Conservation (phyloP, 2,113 vertebrate species). For the Eretmochelys imbricata region DNA sequence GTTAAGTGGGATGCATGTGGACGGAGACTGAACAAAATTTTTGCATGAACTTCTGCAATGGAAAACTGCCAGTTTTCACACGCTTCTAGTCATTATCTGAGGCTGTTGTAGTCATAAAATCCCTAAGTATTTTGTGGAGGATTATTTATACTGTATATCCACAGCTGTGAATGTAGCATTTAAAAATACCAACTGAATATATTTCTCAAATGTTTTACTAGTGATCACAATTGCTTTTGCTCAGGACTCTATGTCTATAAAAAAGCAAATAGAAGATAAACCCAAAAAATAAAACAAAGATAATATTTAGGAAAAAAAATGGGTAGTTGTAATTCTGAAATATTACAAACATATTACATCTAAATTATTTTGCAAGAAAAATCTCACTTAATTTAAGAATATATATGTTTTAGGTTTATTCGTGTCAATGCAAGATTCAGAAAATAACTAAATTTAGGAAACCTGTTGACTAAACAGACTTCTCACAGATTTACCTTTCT, state of each 20-base stretch:
- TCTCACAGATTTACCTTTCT: background rate
- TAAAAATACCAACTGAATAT: background rate
- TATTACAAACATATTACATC: background rate
- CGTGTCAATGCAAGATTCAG: background rate
- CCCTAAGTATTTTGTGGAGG: background rate
- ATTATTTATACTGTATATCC: slow-evolving; percentile 7
- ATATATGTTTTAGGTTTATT: background rate
- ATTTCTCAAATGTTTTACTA: background rate
- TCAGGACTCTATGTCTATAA: background rate
- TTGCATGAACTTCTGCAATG: background rate
- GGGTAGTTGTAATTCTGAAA: background rate
- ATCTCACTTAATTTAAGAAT: background rate
- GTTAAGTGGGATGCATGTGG: background rate
- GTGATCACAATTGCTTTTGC: background rate
- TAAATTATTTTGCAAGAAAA: background rate
- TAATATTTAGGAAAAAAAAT: background rate
- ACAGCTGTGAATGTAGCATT: background rate
- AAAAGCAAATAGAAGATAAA: background rate
- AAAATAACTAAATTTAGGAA: background rate
- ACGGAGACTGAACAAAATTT: background rate
- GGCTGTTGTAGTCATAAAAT: background rate
- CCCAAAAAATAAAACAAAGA: background rate
- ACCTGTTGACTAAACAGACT: slow-evolving; percentile 22
- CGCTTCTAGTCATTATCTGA: background rate
- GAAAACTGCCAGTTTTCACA: slow-evolving; percentile 2